phyloP scores from a whole-genome alignment of 2,113 vertebrate genomes.

The Tauraco erythrolophus region DNA sequence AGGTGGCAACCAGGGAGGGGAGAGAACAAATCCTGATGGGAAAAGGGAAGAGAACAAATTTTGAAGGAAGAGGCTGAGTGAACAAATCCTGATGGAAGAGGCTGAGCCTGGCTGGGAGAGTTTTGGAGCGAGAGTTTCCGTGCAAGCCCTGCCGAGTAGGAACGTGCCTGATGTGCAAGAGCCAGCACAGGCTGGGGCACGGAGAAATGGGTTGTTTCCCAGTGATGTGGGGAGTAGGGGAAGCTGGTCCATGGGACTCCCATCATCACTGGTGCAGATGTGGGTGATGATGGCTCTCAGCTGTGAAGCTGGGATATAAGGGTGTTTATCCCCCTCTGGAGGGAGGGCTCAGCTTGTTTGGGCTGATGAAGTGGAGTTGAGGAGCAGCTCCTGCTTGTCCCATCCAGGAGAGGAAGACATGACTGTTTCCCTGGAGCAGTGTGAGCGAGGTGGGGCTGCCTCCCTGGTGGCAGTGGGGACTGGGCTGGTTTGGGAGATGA shows the following conservation, averaged over 20 bases:
- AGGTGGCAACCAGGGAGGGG: neutral
- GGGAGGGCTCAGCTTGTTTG: rapidly evolving
- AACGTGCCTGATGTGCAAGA: rapidly evolving
- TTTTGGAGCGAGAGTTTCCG: too few relatives aligned
- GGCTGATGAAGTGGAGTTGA: neutral
- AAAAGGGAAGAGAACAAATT: neutral
- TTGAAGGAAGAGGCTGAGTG: too few relatives aligned
- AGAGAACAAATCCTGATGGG: neutral
- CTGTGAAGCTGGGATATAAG: neutral
- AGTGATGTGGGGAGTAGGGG: too few relatives aligned
- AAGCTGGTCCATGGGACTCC: rapidly evolving
- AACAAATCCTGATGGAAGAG: neutral
- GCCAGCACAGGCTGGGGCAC: rapidly evolving
- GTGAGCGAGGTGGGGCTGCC: neutral
- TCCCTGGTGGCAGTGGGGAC: rapidly evolving
- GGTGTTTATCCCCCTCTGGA: too few relatives aligned
- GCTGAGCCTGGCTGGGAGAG: neutral
- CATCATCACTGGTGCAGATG: rapidly evolving
- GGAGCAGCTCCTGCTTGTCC: neutral
- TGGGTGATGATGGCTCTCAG: neutral
- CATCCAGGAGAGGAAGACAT: rapidly evolving
- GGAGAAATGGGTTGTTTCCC: rapidly evolving
- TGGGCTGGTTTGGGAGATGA: neutral
- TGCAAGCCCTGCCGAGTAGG: neutral
- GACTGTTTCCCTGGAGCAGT: rapidly evolving